phyloP scores from a whole-genome alignment of 2,113 vertebrate genomes.

The Phaethornis superciliosus region DNA sequence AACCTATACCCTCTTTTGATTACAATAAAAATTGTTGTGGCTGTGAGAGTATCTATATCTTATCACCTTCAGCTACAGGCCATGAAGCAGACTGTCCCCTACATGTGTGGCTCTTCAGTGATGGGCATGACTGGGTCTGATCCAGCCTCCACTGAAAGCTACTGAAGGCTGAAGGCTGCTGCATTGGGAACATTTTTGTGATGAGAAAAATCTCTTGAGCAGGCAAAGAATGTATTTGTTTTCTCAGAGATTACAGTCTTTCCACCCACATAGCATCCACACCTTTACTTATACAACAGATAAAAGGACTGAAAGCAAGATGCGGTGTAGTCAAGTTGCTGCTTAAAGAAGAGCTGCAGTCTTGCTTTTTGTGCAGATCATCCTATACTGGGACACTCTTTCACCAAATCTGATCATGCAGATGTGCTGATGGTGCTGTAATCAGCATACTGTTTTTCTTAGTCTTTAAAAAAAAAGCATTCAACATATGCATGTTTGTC shows the following conservation, averaged over 20 bases:
- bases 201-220: not conserved
- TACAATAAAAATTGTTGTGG: not conserved
- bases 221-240: not conserved
- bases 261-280: not conserved
- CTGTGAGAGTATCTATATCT: not conserved
- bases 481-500: not conserved
- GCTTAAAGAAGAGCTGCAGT: not conserved
- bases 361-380: not conserved
- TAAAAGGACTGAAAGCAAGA: not conserved
- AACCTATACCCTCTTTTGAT: not conserved
- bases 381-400: not conserved
- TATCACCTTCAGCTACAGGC: not conserved
- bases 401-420: not conserved
- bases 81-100: not conserved
- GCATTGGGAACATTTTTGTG: not conserved
- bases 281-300: not conserved
- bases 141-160: not conserved
- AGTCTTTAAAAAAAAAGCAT: not conserved
- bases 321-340: not conserved
- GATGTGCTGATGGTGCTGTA: not conserved
- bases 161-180: not conserved
- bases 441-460: not conserved
- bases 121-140: not conserved
- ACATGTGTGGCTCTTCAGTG: not conserved
- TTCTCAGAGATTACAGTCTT: not conserved